These are phyloP conservation scores for Polydrusus cervinus DNA, from an alignment of 2,888 invertebrate species.

Conservation along the genomic window DNA sequence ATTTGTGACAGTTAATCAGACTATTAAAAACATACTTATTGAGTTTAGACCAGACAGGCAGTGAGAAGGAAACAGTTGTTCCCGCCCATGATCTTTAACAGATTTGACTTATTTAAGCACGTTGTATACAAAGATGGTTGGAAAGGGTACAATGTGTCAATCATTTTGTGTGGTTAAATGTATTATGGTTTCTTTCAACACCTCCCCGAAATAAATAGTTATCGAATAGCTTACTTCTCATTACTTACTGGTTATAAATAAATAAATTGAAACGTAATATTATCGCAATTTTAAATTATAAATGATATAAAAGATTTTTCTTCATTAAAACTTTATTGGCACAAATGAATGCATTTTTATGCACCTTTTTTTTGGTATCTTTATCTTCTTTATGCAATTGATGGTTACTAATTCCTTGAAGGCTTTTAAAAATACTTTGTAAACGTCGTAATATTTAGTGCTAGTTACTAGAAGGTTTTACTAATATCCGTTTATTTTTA, in stretches of 20 bases:
- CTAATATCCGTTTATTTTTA: too few relatives aligned
- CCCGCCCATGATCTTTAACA: conserved; percentile 55
- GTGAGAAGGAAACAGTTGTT: conserved; percentile 51
- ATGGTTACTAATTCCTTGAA: too few relatives aligned
- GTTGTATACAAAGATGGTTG: conserved; percentile 50
- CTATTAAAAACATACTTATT: conserved; percentile 27
- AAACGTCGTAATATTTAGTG: too few relatives aligned
- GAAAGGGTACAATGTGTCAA: conserved; percentile 52
- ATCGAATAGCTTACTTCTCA: neutral
- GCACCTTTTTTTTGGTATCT: too few relatives aligned
- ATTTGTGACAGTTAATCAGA: conserved; percentile 21
- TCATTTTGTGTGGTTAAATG: conserved; percentile 36
- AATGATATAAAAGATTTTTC: too few relatives aligned
- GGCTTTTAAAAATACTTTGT: too few relatives aligned
- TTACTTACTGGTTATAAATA: neutral
- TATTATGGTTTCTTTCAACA: conserved; percentile 21
- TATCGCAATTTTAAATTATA: neutral
- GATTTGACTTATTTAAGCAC: conserved; percentile 45
- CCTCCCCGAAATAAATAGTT: neutral
- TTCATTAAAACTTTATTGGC: too few relatives aligned
- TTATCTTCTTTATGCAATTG: too few relatives aligned
- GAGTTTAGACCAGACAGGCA: conserved; percentile 15
- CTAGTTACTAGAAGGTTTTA: too few relatives aligned
- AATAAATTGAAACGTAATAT: neutral
- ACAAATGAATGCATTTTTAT: too few relatives aligned